Conservation (phyloP, 2,888 invertebrate species). For the Callyntrura guangdongensis region DNA sequence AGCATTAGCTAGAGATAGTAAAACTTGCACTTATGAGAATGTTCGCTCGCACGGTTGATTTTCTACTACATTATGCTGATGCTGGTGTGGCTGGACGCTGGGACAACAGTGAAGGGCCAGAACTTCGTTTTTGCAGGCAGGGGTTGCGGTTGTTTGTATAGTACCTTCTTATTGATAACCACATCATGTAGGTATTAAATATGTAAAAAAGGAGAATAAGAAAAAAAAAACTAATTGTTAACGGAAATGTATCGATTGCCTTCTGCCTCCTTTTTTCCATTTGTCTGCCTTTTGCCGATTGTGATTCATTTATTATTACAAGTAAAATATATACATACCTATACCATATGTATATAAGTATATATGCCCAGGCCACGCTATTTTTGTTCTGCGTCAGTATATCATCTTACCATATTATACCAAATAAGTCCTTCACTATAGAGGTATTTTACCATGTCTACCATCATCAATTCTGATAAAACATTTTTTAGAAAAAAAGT, state of each 20-base stretch:
- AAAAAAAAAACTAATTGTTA: background rate
- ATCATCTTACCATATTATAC: background rate
- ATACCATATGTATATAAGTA: background rate
- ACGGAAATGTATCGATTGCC: background rate
- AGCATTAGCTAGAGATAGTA: too few relatives aligned
- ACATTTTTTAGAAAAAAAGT: background rate
- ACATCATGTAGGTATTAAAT: too few relatives aligned
- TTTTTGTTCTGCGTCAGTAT: conserved; percentile 14
- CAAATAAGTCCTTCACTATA: background rate
- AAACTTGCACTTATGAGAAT: too few relatives aligned
- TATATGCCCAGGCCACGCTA: conserved; percentile 6
- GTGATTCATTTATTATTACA: conserved; percentile 60
- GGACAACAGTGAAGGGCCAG: too few relatives aligned
- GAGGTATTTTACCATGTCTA: background rate
- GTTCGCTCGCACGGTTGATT: too few relatives aligned
- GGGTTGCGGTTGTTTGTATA: too few relatives aligned
- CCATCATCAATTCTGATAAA: background rate
- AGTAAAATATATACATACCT: background rate
- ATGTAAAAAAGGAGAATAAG: background rate
- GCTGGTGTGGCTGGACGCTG: too few relatives aligned
- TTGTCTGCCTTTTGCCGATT: conserved; percentile 58
- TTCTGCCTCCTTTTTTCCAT: conserved; percentile 25
- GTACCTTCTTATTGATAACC: too few relatives aligned
- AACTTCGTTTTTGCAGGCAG: too few relatives aligned
- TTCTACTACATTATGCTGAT: too few relatives aligned